Evolutionary conservation across 2,797 vertebrate genomes (phyloP).

Genomic region (Trichosurus vulpecula): DNA sequence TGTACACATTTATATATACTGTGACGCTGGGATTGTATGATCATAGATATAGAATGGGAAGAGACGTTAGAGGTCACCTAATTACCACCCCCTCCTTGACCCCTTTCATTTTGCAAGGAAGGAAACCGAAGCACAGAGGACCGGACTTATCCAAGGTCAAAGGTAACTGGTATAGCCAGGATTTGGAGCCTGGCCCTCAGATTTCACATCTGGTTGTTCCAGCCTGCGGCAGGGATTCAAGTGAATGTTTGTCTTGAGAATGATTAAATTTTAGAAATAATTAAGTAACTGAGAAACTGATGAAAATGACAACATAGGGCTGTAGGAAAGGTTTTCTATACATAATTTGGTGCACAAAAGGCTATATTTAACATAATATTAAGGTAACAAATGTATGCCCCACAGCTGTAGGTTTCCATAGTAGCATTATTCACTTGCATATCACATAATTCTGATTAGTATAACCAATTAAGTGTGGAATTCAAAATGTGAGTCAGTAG

Average conservation of each 20-base stretch:
- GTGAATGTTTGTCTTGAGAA: slow-evolving; percentile 21
- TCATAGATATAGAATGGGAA: background rate
- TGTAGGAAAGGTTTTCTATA: slow-evolving; percentile 54
- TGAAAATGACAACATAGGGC: slow-evolving; percentile 35
- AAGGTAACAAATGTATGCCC: slow-evolving; percentile 27
- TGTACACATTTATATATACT: background rate
- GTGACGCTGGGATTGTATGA: no score
- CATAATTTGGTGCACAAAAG: slow-evolving; percentile 40
- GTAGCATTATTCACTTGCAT: background rate
- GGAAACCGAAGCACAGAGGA: background rate
- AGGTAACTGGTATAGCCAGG: background rate
- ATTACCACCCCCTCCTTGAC: background rate
- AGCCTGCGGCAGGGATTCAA: slow-evolving; percentile 15
- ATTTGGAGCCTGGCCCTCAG: background rate
- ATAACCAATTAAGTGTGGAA: background rate
- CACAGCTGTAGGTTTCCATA: slow-evolving; percentile 24
- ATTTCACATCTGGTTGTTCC: background rate
- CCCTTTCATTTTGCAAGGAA: background rate
- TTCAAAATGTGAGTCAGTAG: slow-evolving; percentile 44
- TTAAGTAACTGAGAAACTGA: slow-evolving; percentile 52
- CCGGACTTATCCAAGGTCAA: background rate
- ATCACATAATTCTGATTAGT: slow-evolving; percentile 40
- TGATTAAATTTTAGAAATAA: slow-evolving; percentile 35
- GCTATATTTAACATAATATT: slow-evolving; percentile 16
- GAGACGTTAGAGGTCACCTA: background rate